Percentiles rank a stretch among this genome's conserved stretches.
phyloP scores from a whole-genome alignment of 2,888 invertebrate genomes.

The Plebejus anna region DNA sequence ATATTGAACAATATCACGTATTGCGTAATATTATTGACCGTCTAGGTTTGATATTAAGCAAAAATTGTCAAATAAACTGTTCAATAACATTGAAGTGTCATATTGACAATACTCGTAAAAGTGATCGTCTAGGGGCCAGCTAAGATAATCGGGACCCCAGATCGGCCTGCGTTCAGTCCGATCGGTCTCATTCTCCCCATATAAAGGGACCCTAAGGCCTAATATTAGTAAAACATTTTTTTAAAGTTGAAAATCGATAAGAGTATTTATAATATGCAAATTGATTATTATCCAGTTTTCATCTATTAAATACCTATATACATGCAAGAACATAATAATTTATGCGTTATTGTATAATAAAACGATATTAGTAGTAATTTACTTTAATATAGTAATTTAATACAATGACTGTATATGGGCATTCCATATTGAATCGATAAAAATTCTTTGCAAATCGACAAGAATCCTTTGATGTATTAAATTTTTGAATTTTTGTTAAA shows the following conservation, averaged over 20 bases:
- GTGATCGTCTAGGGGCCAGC: too few species aligned
- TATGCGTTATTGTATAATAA: constrained; percentile 35
- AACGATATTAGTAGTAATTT: constrained; percentile 24
- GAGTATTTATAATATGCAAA: constrained; percentile 36
- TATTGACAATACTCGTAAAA: too few species aligned
- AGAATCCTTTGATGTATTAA: not conserved
- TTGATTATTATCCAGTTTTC: constrained; percentile 32
- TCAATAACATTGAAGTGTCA: too few species aligned
- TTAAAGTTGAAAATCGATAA: not conserved
- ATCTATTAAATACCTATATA: constrained; percentile 34
- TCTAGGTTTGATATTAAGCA: too few species aligned
- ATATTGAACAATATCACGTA: too few species aligned
- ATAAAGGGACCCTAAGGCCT: not conserved
- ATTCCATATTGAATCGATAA: not conserved
- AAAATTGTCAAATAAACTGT: too few species aligned
- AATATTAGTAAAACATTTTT: constrained; percentile 3
- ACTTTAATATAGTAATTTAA: constrained; percentile 22
- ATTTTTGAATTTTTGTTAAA: not conserved
- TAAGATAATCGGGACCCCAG: too few species aligned
- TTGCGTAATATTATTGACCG: too few species aligned
- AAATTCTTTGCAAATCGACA: not conserved
- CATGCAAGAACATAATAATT: constrained; percentile 34
- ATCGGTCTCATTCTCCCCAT: not conserved
- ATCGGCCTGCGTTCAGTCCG: not conserved
- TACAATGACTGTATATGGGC: constrained; percentile 7